A percentile compares a stretch with the other conserved stretches of the same genome.
These are phyloP conservation scores for Nephrotoma flavescens DNA, from an alignment of 2,888 invertebrate genomes.

Conservation along the genomic window DNA sequence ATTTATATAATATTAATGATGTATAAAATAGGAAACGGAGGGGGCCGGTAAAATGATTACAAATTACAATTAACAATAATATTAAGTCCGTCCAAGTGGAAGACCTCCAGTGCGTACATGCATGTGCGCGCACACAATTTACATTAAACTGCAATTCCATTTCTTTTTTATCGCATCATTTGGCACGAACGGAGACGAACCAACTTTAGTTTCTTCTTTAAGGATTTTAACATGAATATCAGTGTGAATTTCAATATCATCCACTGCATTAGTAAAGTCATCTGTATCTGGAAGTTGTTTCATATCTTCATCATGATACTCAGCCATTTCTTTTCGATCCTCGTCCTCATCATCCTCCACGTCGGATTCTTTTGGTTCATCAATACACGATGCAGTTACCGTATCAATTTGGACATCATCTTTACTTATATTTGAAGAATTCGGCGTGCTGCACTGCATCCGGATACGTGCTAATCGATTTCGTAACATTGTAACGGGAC, in stretches of 20 bases:
- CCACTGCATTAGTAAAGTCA: not conserved
- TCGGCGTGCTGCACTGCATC: conserved; percentile 22
- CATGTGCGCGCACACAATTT: not conserved
- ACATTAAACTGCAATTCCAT: not conserved
- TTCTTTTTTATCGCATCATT: not conserved
- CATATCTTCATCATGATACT: not conserved
- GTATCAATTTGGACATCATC: conserved; percentile 9
- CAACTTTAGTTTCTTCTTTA: not conserved
- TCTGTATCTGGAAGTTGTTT: not conserved
- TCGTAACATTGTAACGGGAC: conserved; percentile 25
- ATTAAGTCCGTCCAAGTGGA: not conserved
- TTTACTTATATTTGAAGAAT: conserved; percentile 3
- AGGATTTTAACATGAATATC: not conserved
- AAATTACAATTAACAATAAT: not conserved
- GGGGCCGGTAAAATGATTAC: not conserved
- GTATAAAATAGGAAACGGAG: not conserved
- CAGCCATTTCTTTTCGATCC: not conserved
- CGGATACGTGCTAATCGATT: conserved; percentile 23
- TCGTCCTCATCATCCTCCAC: not conserved
- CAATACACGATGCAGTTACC: not conserved
- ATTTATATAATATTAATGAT: not conserved
- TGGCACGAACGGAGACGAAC: not conserved
- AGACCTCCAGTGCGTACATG: not conserved
- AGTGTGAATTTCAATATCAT: not conserved
- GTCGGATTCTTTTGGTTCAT: not conserved